Evolutionary conservation across 2,113 vertebrate genomes (phyloP).

Genomic region (Nerophis ophidion): DNA sequence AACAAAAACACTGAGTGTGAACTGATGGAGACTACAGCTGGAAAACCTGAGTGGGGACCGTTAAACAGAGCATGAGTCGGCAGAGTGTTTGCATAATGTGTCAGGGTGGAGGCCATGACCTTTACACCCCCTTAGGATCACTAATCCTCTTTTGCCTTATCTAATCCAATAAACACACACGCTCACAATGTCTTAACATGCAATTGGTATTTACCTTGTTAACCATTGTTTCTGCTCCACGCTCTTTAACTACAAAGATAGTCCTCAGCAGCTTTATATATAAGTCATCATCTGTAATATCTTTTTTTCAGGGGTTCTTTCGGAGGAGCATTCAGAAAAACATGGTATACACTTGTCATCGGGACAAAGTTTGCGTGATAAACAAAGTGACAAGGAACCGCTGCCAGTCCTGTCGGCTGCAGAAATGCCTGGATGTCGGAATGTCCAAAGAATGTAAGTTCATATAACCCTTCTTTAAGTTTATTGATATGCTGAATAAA

Average conservation of each 20-base stretch:
- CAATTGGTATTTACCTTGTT: slow-evolving; percentile 22
- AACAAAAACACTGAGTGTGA: background rate
- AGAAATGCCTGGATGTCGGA: slow-evolving; percentile 94
- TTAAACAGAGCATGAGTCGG: slow-evolving; percentile 6
- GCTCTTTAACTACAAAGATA: background rate
- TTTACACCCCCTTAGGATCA: slow-evolving; percentile 29
- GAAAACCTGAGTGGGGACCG: slow-evolving; percentile 11
- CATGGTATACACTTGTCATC: slow-evolving; percentile 92
- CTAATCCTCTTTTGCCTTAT: slow-evolving; percentile 48
- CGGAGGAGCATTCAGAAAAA: slow-evolving; percentile 95
- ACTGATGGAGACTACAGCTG: background rate
- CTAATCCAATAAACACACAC: slow-evolving; percentile 35
- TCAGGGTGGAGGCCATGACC: slow-evolving; percentile 29
- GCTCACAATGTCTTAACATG: slow-evolving; percentile 7
- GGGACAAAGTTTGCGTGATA: slow-evolving; percentile 92
- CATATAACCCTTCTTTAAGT: too few species aligned
- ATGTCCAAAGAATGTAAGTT: slow-evolving; percentile 97
- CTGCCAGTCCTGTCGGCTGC: slow-evolving; percentile 92
- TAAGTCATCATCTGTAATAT: background rate
- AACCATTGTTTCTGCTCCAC: slow-evolving; percentile 1
- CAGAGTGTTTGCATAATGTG: slow-evolving; percentile 23
- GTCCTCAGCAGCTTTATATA: background rate
- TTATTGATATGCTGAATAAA: background rate
- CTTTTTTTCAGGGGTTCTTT: slow-evolving; percentile 82
- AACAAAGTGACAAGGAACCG: slow-evolving; percentile 96